Percentiles rank a stretch among this genome's conserved stretches.
These are phyloP conservation scores for Dendrocincla fuliginosa DNA, from an alignment of 2,797 vertebrate species.

Conservation along the genomic window DNA sequence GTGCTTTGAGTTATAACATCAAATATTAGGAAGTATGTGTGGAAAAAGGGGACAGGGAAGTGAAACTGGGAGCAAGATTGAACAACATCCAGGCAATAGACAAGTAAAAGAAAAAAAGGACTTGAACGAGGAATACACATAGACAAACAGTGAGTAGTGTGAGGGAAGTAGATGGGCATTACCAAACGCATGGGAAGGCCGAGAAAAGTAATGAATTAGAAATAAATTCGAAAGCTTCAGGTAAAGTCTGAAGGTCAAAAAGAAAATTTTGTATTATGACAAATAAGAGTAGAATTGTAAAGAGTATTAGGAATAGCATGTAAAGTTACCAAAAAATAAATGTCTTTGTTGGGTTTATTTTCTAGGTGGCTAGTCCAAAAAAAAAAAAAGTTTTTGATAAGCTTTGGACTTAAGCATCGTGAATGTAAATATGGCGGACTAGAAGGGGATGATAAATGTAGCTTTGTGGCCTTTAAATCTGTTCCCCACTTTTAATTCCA, in stretches of 20 bases:
- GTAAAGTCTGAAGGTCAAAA: not conserved
- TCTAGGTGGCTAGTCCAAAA: not conserved
- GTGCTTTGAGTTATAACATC: not conserved
- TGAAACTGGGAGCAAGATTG: not conserved
- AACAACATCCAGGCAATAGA: not conserved
- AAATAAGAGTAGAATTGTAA: not conserved
- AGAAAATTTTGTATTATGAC: not conserved
- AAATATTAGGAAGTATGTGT: not conserved
- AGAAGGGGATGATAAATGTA: not conserved
- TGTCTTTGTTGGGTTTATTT: not conserved
- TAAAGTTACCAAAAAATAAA: not conserved
- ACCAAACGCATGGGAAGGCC: not conserved
- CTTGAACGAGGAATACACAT: not conserved
- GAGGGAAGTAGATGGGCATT: not conserved
- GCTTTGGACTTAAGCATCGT: not conserved
- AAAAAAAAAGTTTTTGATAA: not conserved
- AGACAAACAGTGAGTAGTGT: not conserved
- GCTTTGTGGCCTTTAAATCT: not conserved
- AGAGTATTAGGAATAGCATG: not conserved
- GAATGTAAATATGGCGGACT: not conserved
- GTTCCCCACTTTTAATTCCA: not conserved
- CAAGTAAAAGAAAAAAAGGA: not conserved
- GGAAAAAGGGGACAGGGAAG: not conserved
- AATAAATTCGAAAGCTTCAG: not conserved
- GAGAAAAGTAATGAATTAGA: not conserved